Evolutionary conservation across 2,888 invertebrate species (phyloP).

Genomic region (Archaeoteleia sp.): DNA sequence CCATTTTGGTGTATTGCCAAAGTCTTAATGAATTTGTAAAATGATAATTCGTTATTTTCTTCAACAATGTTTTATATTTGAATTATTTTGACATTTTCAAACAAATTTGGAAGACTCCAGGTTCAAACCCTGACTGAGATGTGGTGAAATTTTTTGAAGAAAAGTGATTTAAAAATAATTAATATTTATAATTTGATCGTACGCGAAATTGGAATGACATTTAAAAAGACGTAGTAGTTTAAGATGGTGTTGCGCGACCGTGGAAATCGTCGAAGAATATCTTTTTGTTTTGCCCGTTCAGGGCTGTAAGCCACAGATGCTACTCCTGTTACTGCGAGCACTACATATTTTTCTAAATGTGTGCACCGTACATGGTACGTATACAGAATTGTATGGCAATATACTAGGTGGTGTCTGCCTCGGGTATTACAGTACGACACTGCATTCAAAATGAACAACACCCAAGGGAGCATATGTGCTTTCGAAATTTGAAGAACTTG

Average conservation of each 20-base stretch:
- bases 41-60: no score
- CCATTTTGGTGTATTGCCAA: no score
- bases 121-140: no score
- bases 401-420: conserved; percentile 10
- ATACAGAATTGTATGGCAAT: conserved; percentile 17
- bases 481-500: no score
- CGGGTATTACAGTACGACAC: conserved; percentile 10
- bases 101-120: no score
- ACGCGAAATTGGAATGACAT: conserved; percentile 1
- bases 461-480: conserved; percentile 2
- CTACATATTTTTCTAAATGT: conserved; percentile 41
- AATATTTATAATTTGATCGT: no score
- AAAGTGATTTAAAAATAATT: no score
- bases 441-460: conserved; percentile 19
- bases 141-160: no score
- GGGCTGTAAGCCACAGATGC: conserved; percentile 58
- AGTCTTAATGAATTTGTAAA: background rate
- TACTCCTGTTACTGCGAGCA: conserved; percentile 41
- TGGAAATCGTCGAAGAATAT: conserved; percentile 54
- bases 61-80: no score
- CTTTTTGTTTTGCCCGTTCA: conserved; percentile 43
- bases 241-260: conserved; percentile 19
- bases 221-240: conserved; percentile 6
- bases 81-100: no score
- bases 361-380: conserved; percentile 21